Evolutionary conservation across 2,113 vertebrate species (phyloP), one percentile per base, ranked within the genome.

Genomic region (Eudyptes chrysolophus): DNA sequence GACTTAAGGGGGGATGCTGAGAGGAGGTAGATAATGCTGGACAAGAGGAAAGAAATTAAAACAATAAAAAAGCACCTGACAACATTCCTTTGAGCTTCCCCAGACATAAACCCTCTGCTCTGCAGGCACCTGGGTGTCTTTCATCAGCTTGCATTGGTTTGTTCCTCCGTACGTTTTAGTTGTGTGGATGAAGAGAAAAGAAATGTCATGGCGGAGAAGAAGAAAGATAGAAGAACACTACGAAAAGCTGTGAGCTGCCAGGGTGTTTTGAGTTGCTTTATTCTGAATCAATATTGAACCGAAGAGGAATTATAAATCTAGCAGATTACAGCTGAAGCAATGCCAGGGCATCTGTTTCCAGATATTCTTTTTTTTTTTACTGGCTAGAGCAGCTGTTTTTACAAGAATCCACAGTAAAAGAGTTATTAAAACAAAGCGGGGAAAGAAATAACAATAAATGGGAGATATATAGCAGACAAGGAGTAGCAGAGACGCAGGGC

Each of bases 361-460:
- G 89, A 97, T 96, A 89, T 80, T 84, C 14, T 90, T 79, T n/a
- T 84, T 66, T 84, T 40, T 95, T 94, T 95, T 92, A 95, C 83
- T 92, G 82, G 69, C 60, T 97, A 69, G 66, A 93, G 84, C 97
- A 98, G 96, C 97, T 98, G 98, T 98, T 97, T 98, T 96, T 97
- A 95, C 95, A 97, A 96, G 97, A 96, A 97, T 92, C 83, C 90
- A 96, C 96, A 94, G 86, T 97, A 97, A 98, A 98, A 95, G 93
- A 97, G 91, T 97, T 97, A 98, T 98, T 97, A 98, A 98, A 98
- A 97, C 95, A 81, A 97, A 96, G 75, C 52, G 64, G 92, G 61
- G 30, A 79, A 96, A 89, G 81, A 94, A 92, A 96, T 96, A 97
- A 91, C 95, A 93, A 95, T 97, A 95, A 97, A 76, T 1, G 0